Conservation (phyloP, 2,888 invertebrate species). For the Microplitis manilae region DNA sequence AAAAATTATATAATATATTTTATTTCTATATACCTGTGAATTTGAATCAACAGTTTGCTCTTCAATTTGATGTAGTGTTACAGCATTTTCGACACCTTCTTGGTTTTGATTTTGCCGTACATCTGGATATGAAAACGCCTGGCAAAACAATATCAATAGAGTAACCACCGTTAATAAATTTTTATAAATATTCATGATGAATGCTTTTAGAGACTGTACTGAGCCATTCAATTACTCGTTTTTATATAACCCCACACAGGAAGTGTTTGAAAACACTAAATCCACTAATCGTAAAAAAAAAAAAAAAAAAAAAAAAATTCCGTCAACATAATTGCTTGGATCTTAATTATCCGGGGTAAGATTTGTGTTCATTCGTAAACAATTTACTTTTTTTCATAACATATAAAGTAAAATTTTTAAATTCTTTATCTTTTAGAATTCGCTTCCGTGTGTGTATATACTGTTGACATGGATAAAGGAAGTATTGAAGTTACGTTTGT, state of each 20-base stretch:
- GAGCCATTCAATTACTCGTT: not conserved
- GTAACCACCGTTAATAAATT: not conserved
- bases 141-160: not conserved
- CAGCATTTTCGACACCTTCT: not conserved
- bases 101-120: not conserved
- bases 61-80: not conserved
- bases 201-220: not conserved
- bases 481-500: not conserved
- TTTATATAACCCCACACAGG: not conserved
- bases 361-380: not conserved
- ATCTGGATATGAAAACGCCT: not conserved
- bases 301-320: not conserved
- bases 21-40: not conserved
- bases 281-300: not conserved
- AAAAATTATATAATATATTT: not conserved
- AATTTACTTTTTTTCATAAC: not conserved
- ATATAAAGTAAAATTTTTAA: not conserved
- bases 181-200: not conserved
- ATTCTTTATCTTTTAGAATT: not conserved
- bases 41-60: not conserved
- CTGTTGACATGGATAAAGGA: not conserved
- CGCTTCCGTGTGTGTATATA: not conserved
- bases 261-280: not conserved
- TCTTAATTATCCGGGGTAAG: not conserved
- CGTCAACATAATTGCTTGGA: not conserved